Conservation (phyloP, 2,888 invertebrate species). For the Onthophagus sagittarius region DNA sequence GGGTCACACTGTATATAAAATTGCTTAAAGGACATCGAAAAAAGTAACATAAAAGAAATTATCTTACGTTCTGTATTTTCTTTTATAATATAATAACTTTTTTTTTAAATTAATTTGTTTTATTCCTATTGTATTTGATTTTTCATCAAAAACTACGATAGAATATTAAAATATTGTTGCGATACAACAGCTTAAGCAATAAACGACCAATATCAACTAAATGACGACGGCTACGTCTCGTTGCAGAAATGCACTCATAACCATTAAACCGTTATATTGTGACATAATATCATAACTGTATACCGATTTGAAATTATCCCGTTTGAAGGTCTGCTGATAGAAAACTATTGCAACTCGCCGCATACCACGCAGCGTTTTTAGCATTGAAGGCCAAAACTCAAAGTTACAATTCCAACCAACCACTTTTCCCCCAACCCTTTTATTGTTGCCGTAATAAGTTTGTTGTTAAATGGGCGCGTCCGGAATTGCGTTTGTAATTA, state of each 20-base stretch:
- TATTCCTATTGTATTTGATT: too few species aligned
- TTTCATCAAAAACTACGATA: too few species aligned
- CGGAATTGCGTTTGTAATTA: background rate
- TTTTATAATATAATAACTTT: too few species aligned
- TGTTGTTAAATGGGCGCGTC: background rate
- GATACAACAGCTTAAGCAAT: background rate
- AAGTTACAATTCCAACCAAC: background rate
- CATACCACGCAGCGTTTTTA: background rate
- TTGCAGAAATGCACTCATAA: background rate
- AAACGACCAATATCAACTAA: background rate
- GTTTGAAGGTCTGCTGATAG: background rate
- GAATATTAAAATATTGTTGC: background rate
- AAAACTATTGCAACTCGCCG: background rate
- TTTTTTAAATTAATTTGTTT: too few species aligned
- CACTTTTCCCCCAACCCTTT: background rate
- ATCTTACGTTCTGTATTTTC: too few species aligned
- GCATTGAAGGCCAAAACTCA: background rate
- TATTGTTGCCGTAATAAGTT: background rate
- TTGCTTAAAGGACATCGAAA: too few species aligned
- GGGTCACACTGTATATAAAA: too few species aligned
- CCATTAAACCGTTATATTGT: slow-evolving; percentile 11
- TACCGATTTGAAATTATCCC: slow-evolving; percentile 7
- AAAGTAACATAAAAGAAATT: too few species aligned
- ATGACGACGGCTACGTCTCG: background rate
- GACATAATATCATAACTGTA: slow-evolving; percentile 13